phyloP scores from a whole-genome alignment of 1,140 invertebrate species.

The Scaptomyza hsui region DNA sequence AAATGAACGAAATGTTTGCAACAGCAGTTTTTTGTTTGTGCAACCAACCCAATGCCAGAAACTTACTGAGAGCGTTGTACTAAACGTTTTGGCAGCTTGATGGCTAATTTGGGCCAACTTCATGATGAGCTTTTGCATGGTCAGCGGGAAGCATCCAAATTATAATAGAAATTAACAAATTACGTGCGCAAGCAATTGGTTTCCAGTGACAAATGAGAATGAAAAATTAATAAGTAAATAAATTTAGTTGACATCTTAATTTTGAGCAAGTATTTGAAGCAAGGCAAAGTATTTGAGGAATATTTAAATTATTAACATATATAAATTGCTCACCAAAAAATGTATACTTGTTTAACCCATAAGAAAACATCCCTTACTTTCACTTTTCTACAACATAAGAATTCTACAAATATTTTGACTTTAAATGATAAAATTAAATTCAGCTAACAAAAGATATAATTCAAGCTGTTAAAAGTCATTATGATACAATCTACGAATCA shows the following conservation, averaged over 20 bases:
- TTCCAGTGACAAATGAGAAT: constrained; percentile 1
- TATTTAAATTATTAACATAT: no score
- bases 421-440: background rate
- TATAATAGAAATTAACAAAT: constrained; percentile 31
- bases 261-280: no score
- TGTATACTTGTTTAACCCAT: background rate
- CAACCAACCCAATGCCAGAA: constrained; percentile 11
- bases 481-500: constrained; percentile 6
- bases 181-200: no score
- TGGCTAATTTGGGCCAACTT: constrained; percentile 71
- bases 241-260: no score
- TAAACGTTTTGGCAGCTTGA: constrained; percentile 78
- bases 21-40: constrained; percentile 25
- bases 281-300: no score
- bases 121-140: constrained; percentile 3
- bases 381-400: background rate
- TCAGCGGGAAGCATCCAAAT: constrained; percentile 16
- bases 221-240: no score
- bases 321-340: no score
- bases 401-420: constrained; percentile 9
- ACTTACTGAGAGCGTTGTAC: constrained; percentile 58
- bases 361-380: background rate
- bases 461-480: constrained; percentile 13
- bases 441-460: constrained; percentile 6
- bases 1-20: constrained; percentile 70